Conservation (phyloP, 2,797 vertebrate species). For the Gymnoscopelus microlampas region DNA sequence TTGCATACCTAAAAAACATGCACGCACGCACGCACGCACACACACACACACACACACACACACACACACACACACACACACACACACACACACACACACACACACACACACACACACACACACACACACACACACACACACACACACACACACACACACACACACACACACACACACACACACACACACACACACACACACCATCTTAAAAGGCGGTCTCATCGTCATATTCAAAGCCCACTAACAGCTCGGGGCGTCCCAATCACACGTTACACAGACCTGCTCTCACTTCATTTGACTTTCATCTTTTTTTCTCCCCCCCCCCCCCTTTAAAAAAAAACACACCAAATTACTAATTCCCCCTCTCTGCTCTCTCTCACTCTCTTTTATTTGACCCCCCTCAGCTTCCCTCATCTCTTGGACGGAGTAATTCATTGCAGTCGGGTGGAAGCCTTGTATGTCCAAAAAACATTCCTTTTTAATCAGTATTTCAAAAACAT, state of each 20-base stretch:
- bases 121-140: conserved; percentile 20
- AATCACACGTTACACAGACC: conserved; percentile 75
- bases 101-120: conserved; percentile 34
- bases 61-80: conserved; percentile 5
- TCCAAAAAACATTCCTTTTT: too few relatives aligned
- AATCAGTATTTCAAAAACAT: too few relatives aligned
- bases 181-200: too few relatives aligned
- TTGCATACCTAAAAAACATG: background rate
- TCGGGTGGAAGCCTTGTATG: too few relatives aligned
- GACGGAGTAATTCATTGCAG: background rate
- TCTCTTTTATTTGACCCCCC: too few relatives aligned
- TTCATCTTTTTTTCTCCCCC: conserved; percentile 65
- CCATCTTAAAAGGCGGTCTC: conserved; percentile 58
- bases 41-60: conserved; percentile 18
- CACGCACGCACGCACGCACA: conserved; percentile 37
- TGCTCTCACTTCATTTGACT: conserved; percentile 73
- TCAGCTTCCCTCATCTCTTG: background rate
- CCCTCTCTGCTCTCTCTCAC: background rate
- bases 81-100: conserved; percentile 20
- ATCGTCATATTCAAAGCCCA: conserved; percentile 60
- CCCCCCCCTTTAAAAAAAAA: conserved; percentile 33
- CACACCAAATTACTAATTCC: conserved; percentile 59
- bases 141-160: conserved; percentile 11
- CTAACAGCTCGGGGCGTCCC: conserved; percentile 66
- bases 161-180: conserved; percentile 19